These are phyloP conservation scores for Dryas iulia DNA, from an alignment of 1,140 invertebrate genomes.

Conservation along the genomic window DNA sequence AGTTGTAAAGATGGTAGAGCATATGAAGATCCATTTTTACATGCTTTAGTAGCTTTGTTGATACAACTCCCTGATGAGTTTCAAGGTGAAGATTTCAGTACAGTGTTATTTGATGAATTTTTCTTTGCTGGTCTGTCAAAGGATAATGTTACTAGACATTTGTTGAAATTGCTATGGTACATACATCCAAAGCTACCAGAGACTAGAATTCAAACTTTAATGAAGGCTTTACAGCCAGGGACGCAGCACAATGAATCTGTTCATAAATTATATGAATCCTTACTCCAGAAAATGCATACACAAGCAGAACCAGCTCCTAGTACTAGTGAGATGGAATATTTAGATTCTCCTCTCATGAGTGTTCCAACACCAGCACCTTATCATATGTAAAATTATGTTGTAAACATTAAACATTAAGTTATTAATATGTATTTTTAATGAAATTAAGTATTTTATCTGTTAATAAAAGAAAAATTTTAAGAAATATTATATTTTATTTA, in stretches of 20 bases:
- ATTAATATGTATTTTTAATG: background rate
- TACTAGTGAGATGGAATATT: constrained; percentile 86
- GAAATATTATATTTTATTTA: constrained; percentile 3
- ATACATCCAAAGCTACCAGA: constrained; percentile 93
- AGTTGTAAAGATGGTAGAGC: constrained; percentile 95
- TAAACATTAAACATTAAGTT: background rate
- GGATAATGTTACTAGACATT: constrained; percentile 96
- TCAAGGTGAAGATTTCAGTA: constrained; percentile 95
- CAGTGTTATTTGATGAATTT: constrained; percentile 97
- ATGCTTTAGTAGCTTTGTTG: constrained; percentile 93
- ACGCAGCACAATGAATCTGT: constrained; percentile 92
- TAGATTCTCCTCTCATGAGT: constrained; percentile 92
- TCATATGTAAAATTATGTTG: constrained; percentile 50
- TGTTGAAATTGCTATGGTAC: constrained; percentile 95
- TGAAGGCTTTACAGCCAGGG: constrained; percentile 93
- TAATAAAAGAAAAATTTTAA: background rate
- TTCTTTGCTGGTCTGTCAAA: constrained; percentile 93
- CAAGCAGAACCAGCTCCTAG: constrained; percentile 84
- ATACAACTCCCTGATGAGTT: constrained; percentile 96
- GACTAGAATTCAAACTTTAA: constrained; percentile 88
- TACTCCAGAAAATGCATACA: constrained; percentile 89
- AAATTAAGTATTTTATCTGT: background rate
- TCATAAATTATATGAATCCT: constrained; percentile 88
- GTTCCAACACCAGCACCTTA: constrained; percentile 91
- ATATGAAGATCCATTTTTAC: constrained; percentile 97